phyloP scores from a whole-genome alignment of 2,797 vertebrate genomes.

The Falco peregrinus region DNA sequence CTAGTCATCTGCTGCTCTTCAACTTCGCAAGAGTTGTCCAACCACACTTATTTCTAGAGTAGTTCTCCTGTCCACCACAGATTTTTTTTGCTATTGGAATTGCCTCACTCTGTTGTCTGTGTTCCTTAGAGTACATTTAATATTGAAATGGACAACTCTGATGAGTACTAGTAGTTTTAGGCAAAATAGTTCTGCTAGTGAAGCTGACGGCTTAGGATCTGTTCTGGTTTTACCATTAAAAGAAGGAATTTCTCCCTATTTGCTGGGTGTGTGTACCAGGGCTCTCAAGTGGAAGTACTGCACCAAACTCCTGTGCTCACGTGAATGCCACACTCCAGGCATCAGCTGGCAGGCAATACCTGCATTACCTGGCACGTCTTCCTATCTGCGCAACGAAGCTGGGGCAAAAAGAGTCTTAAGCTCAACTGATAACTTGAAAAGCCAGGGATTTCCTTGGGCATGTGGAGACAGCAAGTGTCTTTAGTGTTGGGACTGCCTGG shows the following conservation, averaged over 20 bases:
- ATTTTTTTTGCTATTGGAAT: not conserved
- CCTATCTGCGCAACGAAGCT: not conserved
- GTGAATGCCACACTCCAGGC: not conserved
- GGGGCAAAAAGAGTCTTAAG: not conserved
- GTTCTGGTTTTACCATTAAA: not conserved
- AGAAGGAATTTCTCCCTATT: not conserved
- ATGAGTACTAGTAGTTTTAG: not conserved
- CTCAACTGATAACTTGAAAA: not conserved
- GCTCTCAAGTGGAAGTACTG: not conserved
- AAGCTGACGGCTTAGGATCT: not conserved
- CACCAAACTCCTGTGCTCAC: fast-evolving
- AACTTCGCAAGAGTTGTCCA: not conserved
- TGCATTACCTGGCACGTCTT: not conserved
- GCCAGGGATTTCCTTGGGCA: not conserved
- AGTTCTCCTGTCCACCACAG: not conserved
- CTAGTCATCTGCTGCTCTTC: not conserved
- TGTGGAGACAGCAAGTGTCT: not conserved
- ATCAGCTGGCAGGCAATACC: not conserved
- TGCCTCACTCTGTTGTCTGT: not conserved
- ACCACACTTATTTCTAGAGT: not conserved
- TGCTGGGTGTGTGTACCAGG: too few species aligned
- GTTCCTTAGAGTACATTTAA: not conserved
- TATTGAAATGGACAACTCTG: fast-evolving
- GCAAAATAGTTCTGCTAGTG: too few species aligned
- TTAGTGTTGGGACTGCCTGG: not conserved